Evolutionary conservation across 2,888 invertebrate species (phyloP).

Genomic region (Monopis laevigella): DNA sequence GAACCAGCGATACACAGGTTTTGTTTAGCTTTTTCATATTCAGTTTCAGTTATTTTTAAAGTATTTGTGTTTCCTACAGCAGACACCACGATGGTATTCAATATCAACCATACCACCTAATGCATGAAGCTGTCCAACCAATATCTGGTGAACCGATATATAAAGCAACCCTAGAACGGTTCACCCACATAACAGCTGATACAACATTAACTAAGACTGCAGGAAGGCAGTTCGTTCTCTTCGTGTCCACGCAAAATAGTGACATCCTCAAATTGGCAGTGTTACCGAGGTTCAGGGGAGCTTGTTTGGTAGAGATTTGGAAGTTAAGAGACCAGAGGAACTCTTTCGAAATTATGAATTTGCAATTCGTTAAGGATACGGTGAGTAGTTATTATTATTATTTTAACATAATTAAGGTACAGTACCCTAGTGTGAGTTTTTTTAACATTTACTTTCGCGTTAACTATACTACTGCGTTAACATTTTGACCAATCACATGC

Average conservation of each 20-base stretch:
- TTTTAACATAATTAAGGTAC: too few species aligned
- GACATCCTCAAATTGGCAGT: slow-evolving; percentile 83
- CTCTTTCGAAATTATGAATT: slow-evolving; percentile 66
- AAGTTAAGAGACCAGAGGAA: slow-evolving; percentile 69
- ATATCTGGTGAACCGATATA: slow-evolving; percentile 75
- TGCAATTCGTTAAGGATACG: slow-evolving; percentile 84
- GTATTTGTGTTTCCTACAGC: too few species aligned
- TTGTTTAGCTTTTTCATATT: too few species aligned
- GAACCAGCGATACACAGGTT: too few species aligned
- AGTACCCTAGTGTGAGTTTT: too few species aligned
- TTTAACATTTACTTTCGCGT: too few species aligned
- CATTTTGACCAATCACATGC: too few species aligned
- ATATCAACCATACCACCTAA: slow-evolving; percentile 82
- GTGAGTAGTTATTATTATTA: too few species aligned
- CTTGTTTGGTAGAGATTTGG: slow-evolving; percentile 89
- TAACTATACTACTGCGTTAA: too few species aligned
- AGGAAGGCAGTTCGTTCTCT: slow-evolving; percentile 78
- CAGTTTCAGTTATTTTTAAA: too few species aligned
- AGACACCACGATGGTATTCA: slow-evolving; percentile 65
- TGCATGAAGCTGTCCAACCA: slow-evolving; percentile 87
- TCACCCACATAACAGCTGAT: slow-evolving; percentile 85
- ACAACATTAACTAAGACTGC: slow-evolving; percentile 77
- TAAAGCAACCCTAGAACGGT: slow-evolving; percentile 74
- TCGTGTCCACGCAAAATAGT: slow-evolving; percentile 80
- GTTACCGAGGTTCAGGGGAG: slow-evolving; percentile 72